Base-by-base conservation (phyloP, 2,888 invertebrate genomes). In the Glaucopsyche alexis region DNA sequence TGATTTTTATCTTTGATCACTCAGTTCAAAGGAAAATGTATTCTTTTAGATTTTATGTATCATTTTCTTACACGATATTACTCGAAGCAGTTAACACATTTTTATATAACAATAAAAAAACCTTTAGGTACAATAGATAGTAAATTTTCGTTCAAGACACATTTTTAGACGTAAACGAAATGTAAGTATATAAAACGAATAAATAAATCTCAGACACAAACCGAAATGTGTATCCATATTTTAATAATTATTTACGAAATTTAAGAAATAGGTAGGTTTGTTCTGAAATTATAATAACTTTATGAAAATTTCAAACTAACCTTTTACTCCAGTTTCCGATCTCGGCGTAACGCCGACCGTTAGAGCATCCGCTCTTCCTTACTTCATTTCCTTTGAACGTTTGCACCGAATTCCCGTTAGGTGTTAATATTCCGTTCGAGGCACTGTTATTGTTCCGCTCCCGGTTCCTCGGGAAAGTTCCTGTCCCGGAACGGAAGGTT, bases 251-350 rank as follows among this genome's bases (percentile, higher is more conserved):
- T 8, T 19, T 64, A 3, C 16, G n/a, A 64, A 9, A 38, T 64
- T 29, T 29, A 29, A 29, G 29, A 29, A 29, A 29, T 29, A 29
- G 29, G 29, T 29, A n/a, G n/a, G n/a, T 29, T 29, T 29, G 2
- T 29, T 29, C 0, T 29, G 4, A 29, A 29, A 29, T 29, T 29
- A 29, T 29, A 29, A 16, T 69, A 49, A 60, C 60, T 60, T 60
- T 60, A 60, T 29, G 29, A 60, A 69, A 47, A 16, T 47, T 81
- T 81, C 80, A 73, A 80, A 86, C 91, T 89, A 80, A 93, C 93
- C 93, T 93, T 87, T 93, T 93, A 85, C 87, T 93, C 94, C 94
- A 94, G 88, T 93, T 93, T 85, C 94, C 94, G 83, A 94, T 94
- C 87, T 94, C 94, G 72, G 94, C 94, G 85, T 94, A 94, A 77